A percentile compares a stretch with the other conserved stretches of the same genome.
Conservation (phyloP, 2,888 invertebrate genomes). For the Harpalus rufipes region DNA sequence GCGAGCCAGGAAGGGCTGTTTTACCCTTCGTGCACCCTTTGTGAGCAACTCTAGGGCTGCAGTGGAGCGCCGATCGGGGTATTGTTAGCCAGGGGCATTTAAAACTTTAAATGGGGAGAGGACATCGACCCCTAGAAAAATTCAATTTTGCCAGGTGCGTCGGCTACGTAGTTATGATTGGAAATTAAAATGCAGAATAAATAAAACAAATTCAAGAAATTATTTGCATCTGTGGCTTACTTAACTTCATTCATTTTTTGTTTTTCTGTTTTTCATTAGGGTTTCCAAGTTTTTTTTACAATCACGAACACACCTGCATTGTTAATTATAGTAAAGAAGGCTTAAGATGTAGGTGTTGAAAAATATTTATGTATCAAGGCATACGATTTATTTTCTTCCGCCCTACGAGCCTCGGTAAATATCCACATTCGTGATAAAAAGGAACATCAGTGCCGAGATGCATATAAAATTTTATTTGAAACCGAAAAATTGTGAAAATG, state of each 20-base stretch:
- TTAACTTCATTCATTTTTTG: neutral
- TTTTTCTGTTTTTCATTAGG: too few relatives aligned
- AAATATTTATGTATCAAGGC: too few relatives aligned
- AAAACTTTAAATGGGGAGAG: slow-evolving; percentile 64
- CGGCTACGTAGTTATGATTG: slow-evolving; percentile 18
- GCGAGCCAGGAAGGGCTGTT: slow-evolving; percentile 3
- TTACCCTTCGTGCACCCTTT: slow-evolving; percentile 62
- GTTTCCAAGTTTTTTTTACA: too few relatives aligned
- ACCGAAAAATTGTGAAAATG: too few relatives aligned
- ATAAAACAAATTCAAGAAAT: slow-evolving; percentile 15
- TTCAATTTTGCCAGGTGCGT: slow-evolving; percentile 62
- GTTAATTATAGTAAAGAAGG: too few relatives aligned
- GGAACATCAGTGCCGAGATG: too few relatives aligned
- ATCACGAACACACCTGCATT: too few relatives aligned
- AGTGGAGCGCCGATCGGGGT: slow-evolving; percentile 29
- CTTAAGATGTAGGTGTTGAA: too few relatives aligned
- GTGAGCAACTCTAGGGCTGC: slow-evolving; percentile 53
- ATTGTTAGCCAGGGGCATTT: slow-evolving; percentile 58
- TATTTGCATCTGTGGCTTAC: slow-evolving; percentile 17
- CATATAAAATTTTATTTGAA: too few relatives aligned
- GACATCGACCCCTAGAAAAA: slow-evolving; percentile 63
- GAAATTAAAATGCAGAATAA: slow-evolving; percentile 35
- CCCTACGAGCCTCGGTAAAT: too few relatives aligned
- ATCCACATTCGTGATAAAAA: too few relatives aligned
- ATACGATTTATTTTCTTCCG: too few relatives aligned